Evolutionary conservation across 2,113 vertebrate genomes (phyloP), one percentile per base, ranked within the genome.

Genomic region (Struthidea cinerea): DNA sequence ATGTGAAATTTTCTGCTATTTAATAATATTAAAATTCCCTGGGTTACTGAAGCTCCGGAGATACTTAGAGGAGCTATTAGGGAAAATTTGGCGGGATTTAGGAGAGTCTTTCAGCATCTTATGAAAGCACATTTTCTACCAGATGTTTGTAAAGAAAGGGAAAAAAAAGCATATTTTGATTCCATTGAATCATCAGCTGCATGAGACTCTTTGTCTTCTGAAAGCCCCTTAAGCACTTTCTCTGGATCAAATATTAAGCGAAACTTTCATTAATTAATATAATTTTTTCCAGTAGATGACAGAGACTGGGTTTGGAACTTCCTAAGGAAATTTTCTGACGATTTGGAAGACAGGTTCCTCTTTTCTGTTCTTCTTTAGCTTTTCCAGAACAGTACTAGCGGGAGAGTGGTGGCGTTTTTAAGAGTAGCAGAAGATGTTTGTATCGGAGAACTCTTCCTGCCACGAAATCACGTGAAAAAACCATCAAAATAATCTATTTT

Each of bases 111-210:
- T 96, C 94, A 95, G 87, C 67, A 77, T 95, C 75, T 80, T 91
- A 23, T 96, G 91, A 95, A 96, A 94, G 93, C 57, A 79, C 39
- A 93, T 96, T 96, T 96, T 96, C 87, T 91, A 91, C 94, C 95
- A 96, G 95, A 95, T 96, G 88, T 96, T 96, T 96, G 50, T 83
- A 89, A 93, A 96, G 82, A 90, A 87, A 95, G 65, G 9, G 12
- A 37, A 70, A 93, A 79, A 69, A 65, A 73, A 52, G 70, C 87
- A 6, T 77, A 91, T 91, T 97, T 91, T 96, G 78, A 90, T 93
- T 94, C 92, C 60, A 88, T 90, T 97, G 91, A 94, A 89, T 90
- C 93, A 93, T 96, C 96, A 96, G 93, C 94, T 96, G 91, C 87
- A 91, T 70, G 71, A 93, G 71, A 85, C 90, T 94, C 91, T 91